Percentiles rank a stretch among this genome's conserved stretches.
phyloP scores from a whole-genome alignment of 1,140 invertebrate species.

The Hycleus phaleratus region DNA sequence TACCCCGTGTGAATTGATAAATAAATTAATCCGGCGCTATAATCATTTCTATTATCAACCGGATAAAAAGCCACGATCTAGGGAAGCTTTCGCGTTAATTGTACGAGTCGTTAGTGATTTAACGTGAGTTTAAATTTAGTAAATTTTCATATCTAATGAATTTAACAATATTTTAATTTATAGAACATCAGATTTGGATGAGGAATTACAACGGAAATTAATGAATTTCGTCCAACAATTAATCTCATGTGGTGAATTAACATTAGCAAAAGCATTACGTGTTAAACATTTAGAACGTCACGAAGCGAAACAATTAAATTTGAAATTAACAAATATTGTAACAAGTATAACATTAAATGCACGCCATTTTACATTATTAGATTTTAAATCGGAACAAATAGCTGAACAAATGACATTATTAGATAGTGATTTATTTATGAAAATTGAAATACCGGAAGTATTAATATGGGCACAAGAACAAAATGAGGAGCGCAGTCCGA shows the following conservation, averaged over 20 bases:
- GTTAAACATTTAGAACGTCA: conserved; percentile 88
- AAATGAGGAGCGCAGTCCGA: conserved; percentile 92
- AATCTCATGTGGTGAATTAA: conserved; percentile 75
- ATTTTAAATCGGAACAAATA: conserved; percentile 87
- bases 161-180: conserved; percentile 21
- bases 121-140: conserved; percentile 59
- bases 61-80: conserved; percentile 68
- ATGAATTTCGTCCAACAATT: conserved; percentile 90
- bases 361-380: conserved; percentile 67
- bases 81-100: conserved; percentile 81
- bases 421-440: conserved; percentile 91
- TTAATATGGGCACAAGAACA: conserved; percentile 96
- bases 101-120: conserved; percentile 89
- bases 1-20: conserved; percentile 76
- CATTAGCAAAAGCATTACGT: conserved; percentile 79
- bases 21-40: conserved; percentile 80
- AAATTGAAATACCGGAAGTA: conserved; percentile 95
- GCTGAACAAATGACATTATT: conserved; percentile 98
- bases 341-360: conserved; percentile 27
- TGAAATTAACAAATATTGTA: conserved; percentile 22
- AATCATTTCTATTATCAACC: conserved; percentile 73
- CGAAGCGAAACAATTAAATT: conserved; percentile 46
- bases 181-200: conserved; percentile 77
- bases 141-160: neutral
- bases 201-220: conserved; percentile 62